phyloP scores from a whole-genome alignment of 2,888 invertebrate species.

The Heliconius erato region DNA sequence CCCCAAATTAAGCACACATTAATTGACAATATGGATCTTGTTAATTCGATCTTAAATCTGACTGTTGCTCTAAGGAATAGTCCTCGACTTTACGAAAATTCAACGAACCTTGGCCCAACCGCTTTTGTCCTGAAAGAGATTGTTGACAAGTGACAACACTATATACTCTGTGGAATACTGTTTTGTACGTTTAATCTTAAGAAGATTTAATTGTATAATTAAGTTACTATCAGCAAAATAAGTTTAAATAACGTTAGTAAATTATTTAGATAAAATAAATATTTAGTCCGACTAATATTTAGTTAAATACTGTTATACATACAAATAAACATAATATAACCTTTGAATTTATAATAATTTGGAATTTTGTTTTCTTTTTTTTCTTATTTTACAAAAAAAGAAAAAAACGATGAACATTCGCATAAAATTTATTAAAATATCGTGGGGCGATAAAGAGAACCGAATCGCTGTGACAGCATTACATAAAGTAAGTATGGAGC shows the following conservation, averaged over 20 bases:
- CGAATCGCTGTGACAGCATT: no score
- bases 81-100: conserved; percentile 39
- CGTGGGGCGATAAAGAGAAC: no score
- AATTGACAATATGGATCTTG: conserved; percentile 45
- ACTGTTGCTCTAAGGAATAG: conserved; percentile 36
- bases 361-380: no score
- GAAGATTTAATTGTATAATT: neutral
- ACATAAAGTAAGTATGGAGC: no score
- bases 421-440: no score
- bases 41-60: conserved; percentile 42
- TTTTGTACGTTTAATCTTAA: conserved; percentile 7
- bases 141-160: conserved; percentile 28
- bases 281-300: no score
- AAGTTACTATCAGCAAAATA: neutral
- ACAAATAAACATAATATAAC: no score
- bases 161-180: conserved; percentile 23
- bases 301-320: no score
- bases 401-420: no score
- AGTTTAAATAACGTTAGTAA: neutral
- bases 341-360: no score
- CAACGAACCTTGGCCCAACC: conserved; percentile 29
- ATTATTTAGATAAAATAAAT: no score
- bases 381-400: no score
- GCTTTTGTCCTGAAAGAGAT: conserved; percentile 38
- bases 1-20: conserved; percentile 39